Percentiles rank a stretch among this genome's conserved stretches.
Evolutionary conservation across 2,888 invertebrate genomes (phyloP).

Genomic region (Brachyptera risi): DNA sequence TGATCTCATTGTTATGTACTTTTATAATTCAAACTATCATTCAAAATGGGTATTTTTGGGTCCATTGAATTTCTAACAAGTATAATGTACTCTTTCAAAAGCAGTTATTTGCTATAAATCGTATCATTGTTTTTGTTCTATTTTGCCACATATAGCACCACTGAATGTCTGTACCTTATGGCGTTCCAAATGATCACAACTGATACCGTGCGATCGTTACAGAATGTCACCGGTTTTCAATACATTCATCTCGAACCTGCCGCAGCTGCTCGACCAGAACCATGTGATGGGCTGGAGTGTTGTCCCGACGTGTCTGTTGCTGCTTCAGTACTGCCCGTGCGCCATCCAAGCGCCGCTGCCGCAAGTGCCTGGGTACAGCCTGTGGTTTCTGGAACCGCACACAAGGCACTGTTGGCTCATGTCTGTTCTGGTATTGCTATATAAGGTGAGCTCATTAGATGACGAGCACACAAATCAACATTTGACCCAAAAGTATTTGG

Average conservation of each 20-base stretch:
- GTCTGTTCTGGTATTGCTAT: conserved; percentile 86
- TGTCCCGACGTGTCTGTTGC: conserved; percentile 74
- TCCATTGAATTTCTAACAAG: too few relatives aligned
- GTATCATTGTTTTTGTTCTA: too few relatives aligned
- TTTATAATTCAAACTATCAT: too few relatives aligned
- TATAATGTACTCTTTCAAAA: too few relatives aligned
- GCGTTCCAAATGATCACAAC: too few relatives aligned
- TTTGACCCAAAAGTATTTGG: not conserved
- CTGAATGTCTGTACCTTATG: too few relatives aligned
- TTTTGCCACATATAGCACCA: too few relatives aligned
- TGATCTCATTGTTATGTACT: too few relatives aligned
- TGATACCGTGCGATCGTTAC: too few relatives aligned
- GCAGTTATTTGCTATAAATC: too few relatives aligned
- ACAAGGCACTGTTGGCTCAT: conserved; percentile 89
- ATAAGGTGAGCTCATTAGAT: conserved; percentile 65
- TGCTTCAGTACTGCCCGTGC: conserved; percentile 80
- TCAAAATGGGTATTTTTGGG: too few relatives aligned
- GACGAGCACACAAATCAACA: not conserved
- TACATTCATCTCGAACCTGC: conserved; percentile 89
- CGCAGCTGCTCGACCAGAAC: conserved; percentile 93
- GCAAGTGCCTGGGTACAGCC: conserved; percentile 69
- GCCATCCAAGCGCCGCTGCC: conserved; percentile 58
- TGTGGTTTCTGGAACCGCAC: conserved; percentile 85
- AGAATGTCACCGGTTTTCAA: conserved; percentile 93
- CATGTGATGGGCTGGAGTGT: conserved; percentile 88